Evolutionary conservation across 2,888 invertebrate species (phyloP), one percentile per base, ranked within the genome.

Genomic region (Eupelmus urozonus): DNA sequence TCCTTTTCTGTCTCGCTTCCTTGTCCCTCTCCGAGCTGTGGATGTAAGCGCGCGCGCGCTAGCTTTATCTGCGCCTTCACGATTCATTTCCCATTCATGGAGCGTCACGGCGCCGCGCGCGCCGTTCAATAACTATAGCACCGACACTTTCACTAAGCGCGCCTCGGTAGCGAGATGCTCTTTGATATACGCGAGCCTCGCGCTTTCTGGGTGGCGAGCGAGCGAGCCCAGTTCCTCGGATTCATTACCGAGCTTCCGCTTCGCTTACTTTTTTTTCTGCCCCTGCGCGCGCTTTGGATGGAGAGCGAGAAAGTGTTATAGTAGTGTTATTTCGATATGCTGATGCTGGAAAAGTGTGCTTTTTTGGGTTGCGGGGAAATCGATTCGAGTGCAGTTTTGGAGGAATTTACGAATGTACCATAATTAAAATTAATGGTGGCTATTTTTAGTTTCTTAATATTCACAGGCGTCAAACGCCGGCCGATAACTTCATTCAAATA

Each of bases 21-120:
- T 78, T 71, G 75, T 81, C 81, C 81, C 60, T 34, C 27, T n/a
- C 49, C 49, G 34, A 40, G 60, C 65, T 62, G 77, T 51, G 25
- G 5, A 49, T 23, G 3, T 2, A 16, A 7, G 16, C 18, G 2
- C 71, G 73, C 73, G 73, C 78, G 71, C 81, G 66, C 80, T 82
- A 81, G 83, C 85, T 85, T 85, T 82, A 81, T 82, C 82, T 82
- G 79, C 29, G 49, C 76, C 81, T 80, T 81, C 80, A 80, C 81
- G 81, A 82, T 82, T 84, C 82, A 82, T 83, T 84, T 80, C 79
- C 84, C 82, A 85, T 85, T 85, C 85, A 85, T 79, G 72, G 78
- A 73, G 81, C 78, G 80, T 80, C 81, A 67, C 82, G 82, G 70
- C 67, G 75, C 75, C 82, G 49, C 16, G 13, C 16, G 9, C 27